phyloP scores from a whole-genome alignment of 1,140 invertebrate species.

The Euura lappo region DNA sequence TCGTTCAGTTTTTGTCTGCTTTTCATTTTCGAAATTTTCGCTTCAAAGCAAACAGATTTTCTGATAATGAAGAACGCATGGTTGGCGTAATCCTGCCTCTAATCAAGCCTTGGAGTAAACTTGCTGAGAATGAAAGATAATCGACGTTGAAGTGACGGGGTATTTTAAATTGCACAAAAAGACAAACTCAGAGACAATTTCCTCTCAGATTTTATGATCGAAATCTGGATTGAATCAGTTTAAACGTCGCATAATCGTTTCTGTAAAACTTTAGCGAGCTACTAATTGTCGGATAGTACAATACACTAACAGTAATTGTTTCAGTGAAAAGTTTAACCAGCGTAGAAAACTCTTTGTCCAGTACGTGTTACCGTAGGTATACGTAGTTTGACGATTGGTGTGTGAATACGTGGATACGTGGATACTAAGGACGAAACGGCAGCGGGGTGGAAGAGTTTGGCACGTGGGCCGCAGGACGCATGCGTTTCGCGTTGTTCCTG shows the following conservation, averaged over 20 bases:
- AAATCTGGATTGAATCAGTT: no score
- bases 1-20: neutral
- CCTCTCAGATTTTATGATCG: no score
- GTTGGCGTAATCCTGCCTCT: neutral
- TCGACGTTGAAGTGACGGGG: no score
- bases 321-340: no score
- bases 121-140: neutral
- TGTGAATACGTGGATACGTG: neutral
- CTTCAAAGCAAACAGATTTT: slow-evolving; percentile 1
- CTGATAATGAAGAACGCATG: neutral
- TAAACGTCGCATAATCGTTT: no score
- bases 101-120: neutral
- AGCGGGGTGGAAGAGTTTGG: slow-evolving; percentile 29
- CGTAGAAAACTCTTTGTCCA: no score
- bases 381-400: neutral
- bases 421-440: neutral
- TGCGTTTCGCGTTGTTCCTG: slow-evolving; percentile 51
- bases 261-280: no score
- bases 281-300: no score
- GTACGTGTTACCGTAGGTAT: no score
- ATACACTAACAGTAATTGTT: no score
- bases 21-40: neutral
- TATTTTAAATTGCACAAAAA: neutral
- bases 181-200: no score
- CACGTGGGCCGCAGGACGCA: slow-evolving; percentile 48